These are phyloP conservation scores for Latrodectus hesperus DNA, from an alignment of 2,888 invertebrate species.

Conservation along the genomic window DNA sequence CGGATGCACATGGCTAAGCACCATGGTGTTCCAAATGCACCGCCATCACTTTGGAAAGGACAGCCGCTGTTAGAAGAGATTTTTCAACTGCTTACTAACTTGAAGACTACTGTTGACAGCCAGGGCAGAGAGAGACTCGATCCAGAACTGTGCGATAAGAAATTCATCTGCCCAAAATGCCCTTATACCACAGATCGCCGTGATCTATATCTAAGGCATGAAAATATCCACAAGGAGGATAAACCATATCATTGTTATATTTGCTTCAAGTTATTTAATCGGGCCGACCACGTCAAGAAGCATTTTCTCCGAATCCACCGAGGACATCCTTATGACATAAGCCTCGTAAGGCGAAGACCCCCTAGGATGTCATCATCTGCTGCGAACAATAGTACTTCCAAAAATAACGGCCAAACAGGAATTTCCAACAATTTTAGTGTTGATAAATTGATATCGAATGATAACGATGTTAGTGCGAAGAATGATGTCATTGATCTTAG, in stretches of 20 bases:
- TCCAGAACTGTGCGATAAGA: conserved; percentile 63
- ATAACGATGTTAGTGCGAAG: conserved; percentile 8
- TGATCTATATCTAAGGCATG: conserved; percentile 92
- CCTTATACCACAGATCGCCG: conserved; percentile 93
- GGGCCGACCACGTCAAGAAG: conserved; percentile 95
- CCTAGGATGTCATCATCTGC: conserved; percentile 67
- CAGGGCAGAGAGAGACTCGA: conserved; percentile 67
- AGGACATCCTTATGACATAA: conserved; percentile 86
- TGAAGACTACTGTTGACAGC: conserved; percentile 80
- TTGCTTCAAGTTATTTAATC: conserved; percentile 83
- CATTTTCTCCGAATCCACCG: conserved; percentile 92
- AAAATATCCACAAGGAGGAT: conserved; percentile 94
- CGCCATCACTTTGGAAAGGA: conserved; percentile 78
- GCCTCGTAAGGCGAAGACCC: conserved; percentile 72
- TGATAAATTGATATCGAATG: conserved; percentile 38
- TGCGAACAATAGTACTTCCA: conserved; percentile 64
- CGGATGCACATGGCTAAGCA: conserved; percentile 83
- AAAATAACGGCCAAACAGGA: conserved; percentile 71
- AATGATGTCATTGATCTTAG: conserved; percentile 49
- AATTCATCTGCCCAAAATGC: conserved; percentile 90
- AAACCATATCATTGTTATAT: conserved; percentile 95
- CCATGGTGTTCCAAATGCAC: conserved; percentile 81
- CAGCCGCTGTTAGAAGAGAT: conserved; percentile 85
- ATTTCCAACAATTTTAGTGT: conserved; percentile 48
- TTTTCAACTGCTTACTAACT: conserved; percentile 82